phyloP scores from a whole-genome alignment of 2,113 vertebrate species.

The Pipra filicauda region DNA sequence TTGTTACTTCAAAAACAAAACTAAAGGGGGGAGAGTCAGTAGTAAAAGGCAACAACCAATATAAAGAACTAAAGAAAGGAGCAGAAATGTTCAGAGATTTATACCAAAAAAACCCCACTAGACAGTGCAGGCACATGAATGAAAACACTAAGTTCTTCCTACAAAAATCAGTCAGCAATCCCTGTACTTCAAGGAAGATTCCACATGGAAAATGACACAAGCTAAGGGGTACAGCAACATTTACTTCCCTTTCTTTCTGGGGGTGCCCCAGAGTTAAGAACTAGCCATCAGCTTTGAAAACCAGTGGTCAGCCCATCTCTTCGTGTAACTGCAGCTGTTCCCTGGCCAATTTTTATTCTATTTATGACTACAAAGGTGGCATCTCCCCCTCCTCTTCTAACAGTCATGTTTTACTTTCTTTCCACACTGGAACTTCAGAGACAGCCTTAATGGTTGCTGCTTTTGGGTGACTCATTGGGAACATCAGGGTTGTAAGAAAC shows the following conservation, averaged over 20 bases:
- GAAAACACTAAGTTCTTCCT: not conserved
- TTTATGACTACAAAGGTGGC: not conserved
- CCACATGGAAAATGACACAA: not conserved
- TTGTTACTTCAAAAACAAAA: not conserved
- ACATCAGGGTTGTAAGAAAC: not conserved
- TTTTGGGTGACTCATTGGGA: not conserved
- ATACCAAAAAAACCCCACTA: not conserved
- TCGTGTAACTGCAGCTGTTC: not conserved
- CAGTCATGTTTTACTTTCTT: not conserved
- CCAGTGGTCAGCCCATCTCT: not conserved
- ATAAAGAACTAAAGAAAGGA: not conserved
- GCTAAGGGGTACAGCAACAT: not conserved
- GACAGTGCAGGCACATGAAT: not conserved
- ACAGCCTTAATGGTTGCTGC: not conserved
- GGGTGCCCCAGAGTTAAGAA: not conserved
- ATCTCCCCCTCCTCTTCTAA: not conserved
- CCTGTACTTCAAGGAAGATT: not conserved
- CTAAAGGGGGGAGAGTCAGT: not conserved
- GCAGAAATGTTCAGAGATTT: not conserved
- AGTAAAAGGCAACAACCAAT: not conserved
- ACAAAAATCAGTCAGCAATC: not conserved
- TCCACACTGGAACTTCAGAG: not conserved
- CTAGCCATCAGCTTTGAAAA: not conserved
- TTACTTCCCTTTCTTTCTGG: not conserved
- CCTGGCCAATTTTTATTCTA: not conserved